These are phyloP conservation scores for Plagiodera versicolora DNA, from an alignment of 2,888 invertebrate species.

Conservation along the genomic window DNA sequence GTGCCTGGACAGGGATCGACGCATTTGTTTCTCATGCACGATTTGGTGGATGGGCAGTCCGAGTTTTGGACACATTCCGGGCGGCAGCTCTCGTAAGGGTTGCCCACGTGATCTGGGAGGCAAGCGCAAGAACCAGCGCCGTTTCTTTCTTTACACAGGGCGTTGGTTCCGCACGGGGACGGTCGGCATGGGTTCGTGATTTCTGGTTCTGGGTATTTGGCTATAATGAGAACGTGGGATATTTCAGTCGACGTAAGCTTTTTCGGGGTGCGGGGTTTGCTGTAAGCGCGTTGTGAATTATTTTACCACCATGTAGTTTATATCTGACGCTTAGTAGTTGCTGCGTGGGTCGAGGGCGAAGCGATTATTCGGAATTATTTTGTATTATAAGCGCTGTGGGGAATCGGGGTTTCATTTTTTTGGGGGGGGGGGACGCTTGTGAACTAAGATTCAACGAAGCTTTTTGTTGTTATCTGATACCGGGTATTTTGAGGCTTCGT, in stretches of 20 bases:
- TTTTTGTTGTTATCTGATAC: constrained; percentile 29
- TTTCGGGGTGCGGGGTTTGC: constrained; percentile 3
- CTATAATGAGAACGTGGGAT: constrained; percentile 30
- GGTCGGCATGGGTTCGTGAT: constrained; percentile 65
- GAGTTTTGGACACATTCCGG: constrained; percentile 69
- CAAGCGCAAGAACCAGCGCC: constrained; percentile 75
- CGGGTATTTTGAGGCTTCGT: constrained; percentile 25
- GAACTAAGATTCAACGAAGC: constrained; percentile 37
- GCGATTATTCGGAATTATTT: constrained; percentile 16
- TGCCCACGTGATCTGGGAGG: constrained; percentile 70
- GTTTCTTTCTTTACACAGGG: constrained; percentile 73
- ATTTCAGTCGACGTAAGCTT: too few relatives aligned
- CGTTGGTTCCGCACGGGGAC: constrained; percentile 68
- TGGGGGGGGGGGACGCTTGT: constrained; percentile 39
- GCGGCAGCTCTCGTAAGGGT: constrained; percentile 74
- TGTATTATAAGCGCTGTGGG: constrained; percentile 26
- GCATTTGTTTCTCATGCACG: constrained; percentile 69
- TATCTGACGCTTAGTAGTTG: constrained; percentile 28
- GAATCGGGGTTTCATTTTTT: constrained; percentile 22
- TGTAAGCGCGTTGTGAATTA: constrained; percentile 16
- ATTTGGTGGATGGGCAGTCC: constrained; percentile 65
- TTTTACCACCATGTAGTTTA: constrained; percentile 24
- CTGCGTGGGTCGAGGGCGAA: constrained; percentile 19
- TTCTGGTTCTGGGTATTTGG: constrained; percentile 36
- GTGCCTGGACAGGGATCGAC: constrained; percentile 70